Conservation (phyloP, 2,888 invertebrate species). For the Hanleya hanleyi region DNA sequence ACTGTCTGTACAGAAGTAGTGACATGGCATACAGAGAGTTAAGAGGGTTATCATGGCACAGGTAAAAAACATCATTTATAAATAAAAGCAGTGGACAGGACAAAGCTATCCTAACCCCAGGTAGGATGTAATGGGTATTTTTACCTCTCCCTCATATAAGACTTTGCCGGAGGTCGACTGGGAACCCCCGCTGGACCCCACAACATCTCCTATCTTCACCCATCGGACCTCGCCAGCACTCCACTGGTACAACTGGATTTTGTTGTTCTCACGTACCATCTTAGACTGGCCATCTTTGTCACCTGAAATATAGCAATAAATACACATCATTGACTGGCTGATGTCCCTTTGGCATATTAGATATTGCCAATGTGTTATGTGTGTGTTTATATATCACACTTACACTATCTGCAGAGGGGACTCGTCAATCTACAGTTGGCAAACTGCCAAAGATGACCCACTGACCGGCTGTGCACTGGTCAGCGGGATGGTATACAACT, state of each 20-base stretch:
- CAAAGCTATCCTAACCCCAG: too few relatives aligned
- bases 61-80: too few relatives aligned
- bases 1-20: too few relatives aligned
- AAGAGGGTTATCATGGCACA: too few relatives aligned
- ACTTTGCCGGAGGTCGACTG: conserved; percentile 83
- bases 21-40: too few relatives aligned
- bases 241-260: conserved; percentile 84
- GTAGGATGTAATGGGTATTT: background rate
- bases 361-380: too few relatives aligned
- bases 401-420: too few relatives aligned
- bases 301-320: conserved; percentile 52
- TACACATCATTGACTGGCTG: background rate
- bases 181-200: conserved; percentile 78
- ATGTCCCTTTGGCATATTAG: too few relatives aligned
- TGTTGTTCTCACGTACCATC: conserved; percentile 82
- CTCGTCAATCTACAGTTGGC: background rate
- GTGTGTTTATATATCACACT: too few relatives aligned
- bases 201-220: conserved; percentile 91
- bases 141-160: conserved; percentile 86
- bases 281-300: conserved; percentile 86
- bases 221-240: conserved; percentile 77
- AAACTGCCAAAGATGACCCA: background rate
- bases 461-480: background rate
- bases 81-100: too few relatives aligned
- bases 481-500: too few relatives aligned